phyloP scores from a whole-genome alignment of 1,140 invertebrate genomes.

The Acromyrmex heyeri region DNA sequence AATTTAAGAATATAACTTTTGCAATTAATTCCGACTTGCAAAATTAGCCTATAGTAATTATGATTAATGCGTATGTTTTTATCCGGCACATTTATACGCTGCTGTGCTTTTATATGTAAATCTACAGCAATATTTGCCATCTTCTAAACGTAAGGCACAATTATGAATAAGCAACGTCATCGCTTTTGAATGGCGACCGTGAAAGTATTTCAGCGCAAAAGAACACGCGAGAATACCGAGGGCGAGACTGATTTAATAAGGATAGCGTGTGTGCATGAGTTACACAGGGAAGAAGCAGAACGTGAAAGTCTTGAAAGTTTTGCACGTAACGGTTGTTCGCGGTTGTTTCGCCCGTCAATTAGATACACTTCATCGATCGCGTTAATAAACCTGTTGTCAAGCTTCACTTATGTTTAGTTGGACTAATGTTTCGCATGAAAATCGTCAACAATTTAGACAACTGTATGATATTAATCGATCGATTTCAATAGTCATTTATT shows the following conservation, averaged over 20 bases:
- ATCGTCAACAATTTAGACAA: conserved; percentile 7
- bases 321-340: conserved; percentile 50
- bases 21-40: background rate
- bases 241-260: conserved; percentile 60
- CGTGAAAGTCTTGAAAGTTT: conserved; percentile 71
- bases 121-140: background rate
- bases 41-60: background rate
- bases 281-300: conserved; percentile 40
- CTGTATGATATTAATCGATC: background rate
- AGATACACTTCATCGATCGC: conserved; percentile 60
- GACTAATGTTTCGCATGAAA: conserved; percentile 2
- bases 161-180: conserved; percentile 54
- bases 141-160: background rate
- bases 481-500: background rate
- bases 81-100: background rate
- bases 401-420: conserved; percentile 27
- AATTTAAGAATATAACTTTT: background rate
- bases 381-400: conserved; percentile 61
- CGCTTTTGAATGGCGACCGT: conserved; percentile 59
- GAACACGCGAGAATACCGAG: conserved; percentile 51
- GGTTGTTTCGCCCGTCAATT: conserved; percentile 39
- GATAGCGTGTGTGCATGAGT: conserved; percentile 38
- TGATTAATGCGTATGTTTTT: conserved; percentile 4
- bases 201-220: conserved; percentile 64
- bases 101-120: background rate